phyloP scores from a whole-genome alignment of 2,113 vertebrate species.

The Perca schrenkii region DNA sequence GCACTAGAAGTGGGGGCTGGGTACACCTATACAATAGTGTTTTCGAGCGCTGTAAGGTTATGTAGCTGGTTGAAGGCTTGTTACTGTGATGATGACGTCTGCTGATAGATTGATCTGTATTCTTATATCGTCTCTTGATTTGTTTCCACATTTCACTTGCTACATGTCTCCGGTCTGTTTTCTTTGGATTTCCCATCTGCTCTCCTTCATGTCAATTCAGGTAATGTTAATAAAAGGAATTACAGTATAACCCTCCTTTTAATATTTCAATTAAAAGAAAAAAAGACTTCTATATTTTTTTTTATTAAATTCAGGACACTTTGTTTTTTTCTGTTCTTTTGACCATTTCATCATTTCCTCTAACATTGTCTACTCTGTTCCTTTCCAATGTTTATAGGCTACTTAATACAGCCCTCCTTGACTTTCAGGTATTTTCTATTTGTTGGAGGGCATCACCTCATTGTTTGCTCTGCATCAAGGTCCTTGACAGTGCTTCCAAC shows the following conservation, averaged over 20 bases:
- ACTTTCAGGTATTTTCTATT: conserved; percentile 4
- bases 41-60: no score
- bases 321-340: not conserved
- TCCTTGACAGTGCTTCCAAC: not conserved
- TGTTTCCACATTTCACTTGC: not conserved
- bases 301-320: not conserved
- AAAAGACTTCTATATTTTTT: not conserved
- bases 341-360: not conserved
- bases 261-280: not conserved
- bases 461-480: not conserved
- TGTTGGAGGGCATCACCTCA: not conserved
- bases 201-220: not conserved
- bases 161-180: not conserved
- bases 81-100: no score
- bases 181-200: not conserved
- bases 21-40: no score
- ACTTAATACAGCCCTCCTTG: not conserved
- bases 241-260: not conserved
- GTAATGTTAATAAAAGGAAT: not conserved
- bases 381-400: not conserved
- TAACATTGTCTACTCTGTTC: not conserved
- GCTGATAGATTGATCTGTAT: not conserved
- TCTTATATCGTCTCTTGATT: conserved; percentile 17
- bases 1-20: no score
- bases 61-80: no score